phyloP scores from a whole-genome alignment of 2,113 vertebrate species.

The Labeo catla region DNA sequence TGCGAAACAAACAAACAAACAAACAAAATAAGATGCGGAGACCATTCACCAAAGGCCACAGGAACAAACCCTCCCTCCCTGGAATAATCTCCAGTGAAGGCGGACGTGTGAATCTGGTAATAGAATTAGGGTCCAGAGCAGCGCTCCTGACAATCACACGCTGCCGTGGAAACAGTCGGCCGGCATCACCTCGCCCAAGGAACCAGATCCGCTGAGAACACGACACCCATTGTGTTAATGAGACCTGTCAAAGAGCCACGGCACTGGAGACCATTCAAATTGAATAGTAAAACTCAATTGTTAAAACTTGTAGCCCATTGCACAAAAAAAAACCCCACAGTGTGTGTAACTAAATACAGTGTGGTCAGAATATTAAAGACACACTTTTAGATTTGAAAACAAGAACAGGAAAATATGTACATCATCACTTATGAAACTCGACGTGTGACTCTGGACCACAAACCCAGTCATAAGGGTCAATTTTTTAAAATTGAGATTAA shows the following conservation, averaged over 20 bases:
- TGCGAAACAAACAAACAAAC: constrained; percentile 70
- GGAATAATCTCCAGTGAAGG: constrained; percentile 39
- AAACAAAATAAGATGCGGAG: constrained; percentile 38
- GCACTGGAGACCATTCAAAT: constrained; percentile 24
- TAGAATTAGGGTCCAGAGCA: constrained; percentile 52
- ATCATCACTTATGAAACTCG: no score
- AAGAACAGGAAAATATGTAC: no score
- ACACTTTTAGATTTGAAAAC: neutral
- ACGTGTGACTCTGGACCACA: no score
- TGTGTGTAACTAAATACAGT: neutral
- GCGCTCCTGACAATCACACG: constrained; percentile 43
- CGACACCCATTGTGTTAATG: constrained; percentile 59
- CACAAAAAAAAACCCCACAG: no score
- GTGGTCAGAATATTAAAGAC: neutral
- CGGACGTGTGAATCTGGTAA: constrained; percentile 44
- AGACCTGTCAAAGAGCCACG: constrained; percentile 45
- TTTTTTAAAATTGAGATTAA: no score
- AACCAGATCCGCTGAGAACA: constrained; percentile 49
- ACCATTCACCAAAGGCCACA: neutral
- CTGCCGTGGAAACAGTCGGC: constrained; percentile 36
- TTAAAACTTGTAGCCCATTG: neutral
- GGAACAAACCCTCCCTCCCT: constrained; percentile 32
- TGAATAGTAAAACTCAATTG: constrained; percentile 42
- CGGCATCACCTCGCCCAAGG: constrained; percentile 46
- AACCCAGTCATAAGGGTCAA: no score